These are phyloP conservation scores for Agapornis roseicollis DNA, from an alignment of 2,113 vertebrate genomes.

Conservation along the genomic window DNA sequence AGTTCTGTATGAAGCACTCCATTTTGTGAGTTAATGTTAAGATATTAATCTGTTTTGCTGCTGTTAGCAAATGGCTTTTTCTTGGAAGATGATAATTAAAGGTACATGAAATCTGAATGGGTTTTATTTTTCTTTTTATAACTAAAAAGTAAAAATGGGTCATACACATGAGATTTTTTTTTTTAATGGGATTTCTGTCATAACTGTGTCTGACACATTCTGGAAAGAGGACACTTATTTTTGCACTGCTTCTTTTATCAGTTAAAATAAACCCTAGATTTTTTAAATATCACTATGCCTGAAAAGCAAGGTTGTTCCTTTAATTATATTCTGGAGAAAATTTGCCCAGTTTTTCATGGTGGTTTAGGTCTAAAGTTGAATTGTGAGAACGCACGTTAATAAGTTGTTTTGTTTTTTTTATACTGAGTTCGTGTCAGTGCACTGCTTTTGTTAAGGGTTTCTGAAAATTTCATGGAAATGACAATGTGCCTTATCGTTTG, in stretches of 20 bases:
- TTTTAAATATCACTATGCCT: background rate
- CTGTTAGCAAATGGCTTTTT: slow-evolving; percentile 15
- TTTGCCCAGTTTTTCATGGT: background rate
- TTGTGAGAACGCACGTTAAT: background rate
- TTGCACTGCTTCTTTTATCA: background rate
- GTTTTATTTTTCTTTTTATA: background rate
- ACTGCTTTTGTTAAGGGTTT: background rate
- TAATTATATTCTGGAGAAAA: background rate
- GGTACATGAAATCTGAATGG: background rate
- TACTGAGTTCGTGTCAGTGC: background rate
- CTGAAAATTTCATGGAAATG: background rate
- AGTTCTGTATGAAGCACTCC: background rate
- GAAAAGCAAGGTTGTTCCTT: background rate
- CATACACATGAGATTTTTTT: background rate
- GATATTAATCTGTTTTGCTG: slow-evolving; percentile 6
- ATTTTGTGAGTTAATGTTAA: background rate
- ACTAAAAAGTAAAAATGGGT: slow-evolving; percentile 26
- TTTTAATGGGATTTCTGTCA: slow-evolving; percentile 27
- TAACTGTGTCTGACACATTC: background rate
- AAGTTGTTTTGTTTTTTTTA: background rate
- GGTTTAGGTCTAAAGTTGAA: background rate
- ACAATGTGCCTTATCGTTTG: background rate
- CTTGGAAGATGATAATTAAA: slow-evolving; percentile 19
- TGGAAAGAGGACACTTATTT: slow-evolving; percentile 33
- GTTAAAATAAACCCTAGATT: background rate